Evolutionary conservation across 2,797 vertebrate genomes (phyloP), one percentile per base, ranked within the genome.

Genomic region (Rhynchonycteris naso): DNA sequence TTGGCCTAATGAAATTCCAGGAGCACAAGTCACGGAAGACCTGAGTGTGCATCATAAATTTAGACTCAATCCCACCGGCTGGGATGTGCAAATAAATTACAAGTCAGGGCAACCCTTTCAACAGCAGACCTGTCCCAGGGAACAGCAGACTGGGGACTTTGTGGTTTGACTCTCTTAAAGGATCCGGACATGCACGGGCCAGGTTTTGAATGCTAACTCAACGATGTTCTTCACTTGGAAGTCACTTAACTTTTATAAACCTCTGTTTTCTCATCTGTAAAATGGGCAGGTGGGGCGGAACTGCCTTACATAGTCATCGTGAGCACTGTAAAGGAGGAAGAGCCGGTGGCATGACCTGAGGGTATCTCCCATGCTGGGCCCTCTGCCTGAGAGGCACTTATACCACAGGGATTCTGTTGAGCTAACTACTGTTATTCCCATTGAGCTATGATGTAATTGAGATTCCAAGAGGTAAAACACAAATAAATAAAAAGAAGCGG

Each of bases 31-130:
- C 97, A 97, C 54, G 30, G 75, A 97, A 98, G 93, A 94, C 92
- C 95, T 84, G 91, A 98, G 93, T 15, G 5, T 75, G 88, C 90
- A 97, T 97, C 97, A 91, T 96, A 98, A 97, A 98, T 97, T 97
- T 90, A 96, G 95, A 97, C 94, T 97, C 90, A 97, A 63, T 96
- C 97, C 84, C 47, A 7, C 84, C 66, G 90, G 93, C 89, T 91
- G 90, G 35, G 81, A 95, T 94, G 94, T 94, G 88, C 72, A 97
- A 97, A 98, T 97, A 97, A 97, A 81, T 96, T 91, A 94, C 87
- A 94, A 97, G 92, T 68, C 96, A 97, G 97, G 63, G 94, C 43
- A 94, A 94, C 33, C 72, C 72, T 76, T 96, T 90, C 87, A 97
- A 98, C 96, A 69, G 61, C 88, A 97, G 94, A 94, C 69, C 68